phyloP scores from a whole-genome alignment of 2,797 vertebrate species.

The Danio aesculapii region DNA sequence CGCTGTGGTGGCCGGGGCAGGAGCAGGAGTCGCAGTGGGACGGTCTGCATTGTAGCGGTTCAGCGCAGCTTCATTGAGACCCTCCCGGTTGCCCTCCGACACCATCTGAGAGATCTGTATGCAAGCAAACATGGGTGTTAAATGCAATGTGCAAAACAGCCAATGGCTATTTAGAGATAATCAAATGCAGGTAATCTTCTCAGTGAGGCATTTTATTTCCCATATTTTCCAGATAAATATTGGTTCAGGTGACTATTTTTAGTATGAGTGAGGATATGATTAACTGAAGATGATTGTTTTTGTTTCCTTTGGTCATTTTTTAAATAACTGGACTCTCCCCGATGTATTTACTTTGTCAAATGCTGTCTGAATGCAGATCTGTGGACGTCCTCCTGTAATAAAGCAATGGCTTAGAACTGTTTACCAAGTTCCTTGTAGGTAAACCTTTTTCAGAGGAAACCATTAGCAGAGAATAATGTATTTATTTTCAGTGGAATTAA shows the following conservation, averaged over 20 bases:
- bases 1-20: constrained; percentile 72
- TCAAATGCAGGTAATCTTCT: constrained; percentile 17
- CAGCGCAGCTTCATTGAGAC: constrained; percentile 85
- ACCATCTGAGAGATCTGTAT: constrained; percentile 91
- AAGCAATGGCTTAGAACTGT: too few species aligned
- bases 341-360: too few species aligned
- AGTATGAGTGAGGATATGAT: too few species aligned
- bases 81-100: constrained; percentile 87
- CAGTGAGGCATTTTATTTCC: constrained; percentile 1
- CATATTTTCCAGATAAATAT: background rate
- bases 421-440: too few species aligned
- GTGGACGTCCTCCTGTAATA: background rate
- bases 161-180: background rate
- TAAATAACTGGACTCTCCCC: too few species aligned
- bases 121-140: background rate
- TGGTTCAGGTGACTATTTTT: background rate
- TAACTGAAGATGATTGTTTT: too few species aligned
- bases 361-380: too few species aligned
- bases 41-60: constrained; percentile 92
- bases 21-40: constrained; percentile 79
- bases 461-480: too few species aligned
- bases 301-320: too few species aligned
- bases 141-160: background rate
- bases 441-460: too few species aligned
- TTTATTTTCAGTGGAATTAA: too few species aligned